phyloP scores from a whole-genome alignment of 2,113 vertebrate genomes.

The Cettia cetti region DNA sequence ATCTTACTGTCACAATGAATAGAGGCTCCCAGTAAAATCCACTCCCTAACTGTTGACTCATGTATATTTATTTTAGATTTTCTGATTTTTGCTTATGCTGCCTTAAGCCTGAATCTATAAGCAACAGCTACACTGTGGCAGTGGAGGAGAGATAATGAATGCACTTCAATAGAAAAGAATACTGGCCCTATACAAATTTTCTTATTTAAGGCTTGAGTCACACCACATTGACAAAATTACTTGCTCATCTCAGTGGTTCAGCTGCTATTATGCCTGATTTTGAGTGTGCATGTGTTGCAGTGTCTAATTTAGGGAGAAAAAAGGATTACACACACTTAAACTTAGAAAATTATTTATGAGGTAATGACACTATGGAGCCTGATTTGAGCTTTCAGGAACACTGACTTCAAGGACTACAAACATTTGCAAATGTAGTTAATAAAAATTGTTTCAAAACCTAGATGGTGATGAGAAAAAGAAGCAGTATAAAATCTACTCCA shows the following conservation, averaged over 20 bases:
- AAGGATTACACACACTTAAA: neutral
- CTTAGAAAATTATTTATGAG: neutral
- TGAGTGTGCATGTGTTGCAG: neutral
- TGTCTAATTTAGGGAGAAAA: neutral
- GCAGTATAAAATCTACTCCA: neutral
- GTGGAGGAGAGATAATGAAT: neutral
- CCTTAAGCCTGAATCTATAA: neutral
- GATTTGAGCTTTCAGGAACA: neutral
- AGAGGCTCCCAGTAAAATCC: neutral
- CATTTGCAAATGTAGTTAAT: neutral
- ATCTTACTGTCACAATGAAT: neutral
- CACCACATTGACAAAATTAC: neutral
- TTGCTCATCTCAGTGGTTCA: neutral
- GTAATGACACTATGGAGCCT: neutral
- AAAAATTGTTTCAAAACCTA: neutral
- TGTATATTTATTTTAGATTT: neutral
- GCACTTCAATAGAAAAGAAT: neutral
- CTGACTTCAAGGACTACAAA: neutral
- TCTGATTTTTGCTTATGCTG: neutral
- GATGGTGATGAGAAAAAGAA: neutral
- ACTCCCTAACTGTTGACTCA: neutral
- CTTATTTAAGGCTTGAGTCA: neutral
- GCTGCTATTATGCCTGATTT: neutral
- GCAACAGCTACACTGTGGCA: fast-evolving
- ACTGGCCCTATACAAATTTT: neutral